phyloP scores from a whole-genome alignment of 1,140 invertebrate species.

The Planococcus citri region DNA sequence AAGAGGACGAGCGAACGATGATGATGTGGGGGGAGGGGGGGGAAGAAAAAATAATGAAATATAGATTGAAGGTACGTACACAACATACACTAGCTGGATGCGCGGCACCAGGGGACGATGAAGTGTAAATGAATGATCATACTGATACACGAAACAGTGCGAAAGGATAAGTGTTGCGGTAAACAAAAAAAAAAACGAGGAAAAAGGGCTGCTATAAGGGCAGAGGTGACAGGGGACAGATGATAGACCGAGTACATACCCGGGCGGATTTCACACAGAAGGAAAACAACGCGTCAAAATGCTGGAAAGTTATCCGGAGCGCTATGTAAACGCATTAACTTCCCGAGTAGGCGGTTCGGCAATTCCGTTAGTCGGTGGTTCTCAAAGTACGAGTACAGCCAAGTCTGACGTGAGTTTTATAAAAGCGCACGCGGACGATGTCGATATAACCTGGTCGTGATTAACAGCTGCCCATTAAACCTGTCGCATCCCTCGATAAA shows the following conservation, averaged over 20 bases:
- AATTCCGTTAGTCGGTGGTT: not conserved
- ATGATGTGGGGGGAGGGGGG: not conserved
- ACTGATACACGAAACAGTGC: not conserved
- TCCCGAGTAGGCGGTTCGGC: not conserved
- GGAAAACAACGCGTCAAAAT: not conserved
- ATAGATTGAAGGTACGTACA: too few species aligned
- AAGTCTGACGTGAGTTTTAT: too few species aligned
- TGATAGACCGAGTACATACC: not conserved
- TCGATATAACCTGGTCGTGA: not conserved
- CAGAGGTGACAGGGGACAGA: not conserved
- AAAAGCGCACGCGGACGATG: not conserved
- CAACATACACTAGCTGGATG: too few species aligned
- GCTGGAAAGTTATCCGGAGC: not conserved
- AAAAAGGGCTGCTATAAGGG: not conserved
- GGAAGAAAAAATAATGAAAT: too few species aligned
- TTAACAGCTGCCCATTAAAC: constrained; percentile 6
- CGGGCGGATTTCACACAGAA: not conserved
- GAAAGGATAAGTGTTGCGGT: not conserved
- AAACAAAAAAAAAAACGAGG: not conserved
- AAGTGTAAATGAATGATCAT: not conserved
- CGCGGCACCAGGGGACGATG: too few species aligned
- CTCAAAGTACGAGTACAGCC: not conserved
- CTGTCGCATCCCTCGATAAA: not conserved
- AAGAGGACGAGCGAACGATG: too few species aligned
- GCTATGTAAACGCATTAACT: constrained; percentile 2